These are phyloP conservation scores for Epizoanthus ramosus DNA, from an alignment of 92 coral and sea anemone genomes.

Conservation along the genomic window DNA sequence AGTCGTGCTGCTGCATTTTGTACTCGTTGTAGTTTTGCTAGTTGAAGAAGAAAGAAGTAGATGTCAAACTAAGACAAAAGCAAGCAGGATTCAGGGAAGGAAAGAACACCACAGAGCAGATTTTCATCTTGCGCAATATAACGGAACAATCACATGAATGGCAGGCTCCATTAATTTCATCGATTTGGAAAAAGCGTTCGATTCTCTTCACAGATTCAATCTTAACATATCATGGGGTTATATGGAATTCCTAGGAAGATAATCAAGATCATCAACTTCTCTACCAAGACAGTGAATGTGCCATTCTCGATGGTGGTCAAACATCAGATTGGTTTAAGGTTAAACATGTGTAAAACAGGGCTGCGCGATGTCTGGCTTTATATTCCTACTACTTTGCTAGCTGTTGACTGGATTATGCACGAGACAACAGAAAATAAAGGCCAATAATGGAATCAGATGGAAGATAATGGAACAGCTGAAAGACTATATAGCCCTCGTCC, in stretches of 20 bases:
- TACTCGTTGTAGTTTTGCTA: no score
- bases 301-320: neutral
- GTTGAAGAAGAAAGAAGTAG: slow-evolving; percentile 35
- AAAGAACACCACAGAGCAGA: slow-evolving; percentile 41
- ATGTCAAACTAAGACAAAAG: slow-evolving; percentile 25
- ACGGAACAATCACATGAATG: slow-evolving; percentile 15
- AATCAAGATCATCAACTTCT: slow-evolving; percentile 1
- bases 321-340: neutral
- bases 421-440: neutral
- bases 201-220: neutral
- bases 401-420: neutral
- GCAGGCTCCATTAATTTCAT: slow-evolving; percentile 1
- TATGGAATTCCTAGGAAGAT: slow-evolving; percentile 25
- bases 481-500: neutral
- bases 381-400: neutral
- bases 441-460: neutral
- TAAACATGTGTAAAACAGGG: no score
- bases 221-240: slow-evolving; percentile 6
- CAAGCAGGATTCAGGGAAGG: slow-evolving; percentile 52
- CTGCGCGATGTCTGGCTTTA: no score
- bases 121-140: slow-evolving; percentile 38
- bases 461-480: neutral
- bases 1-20: no score
- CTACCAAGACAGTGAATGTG: neutral
- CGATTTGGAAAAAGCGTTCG: neutral